A percentile compares a stretch with the other conserved stretches of the same genome.
Evolutionary conservation across 2,797 vertebrate genomes (phyloP).

Genomic region (Margarornis squamiger): DNA sequence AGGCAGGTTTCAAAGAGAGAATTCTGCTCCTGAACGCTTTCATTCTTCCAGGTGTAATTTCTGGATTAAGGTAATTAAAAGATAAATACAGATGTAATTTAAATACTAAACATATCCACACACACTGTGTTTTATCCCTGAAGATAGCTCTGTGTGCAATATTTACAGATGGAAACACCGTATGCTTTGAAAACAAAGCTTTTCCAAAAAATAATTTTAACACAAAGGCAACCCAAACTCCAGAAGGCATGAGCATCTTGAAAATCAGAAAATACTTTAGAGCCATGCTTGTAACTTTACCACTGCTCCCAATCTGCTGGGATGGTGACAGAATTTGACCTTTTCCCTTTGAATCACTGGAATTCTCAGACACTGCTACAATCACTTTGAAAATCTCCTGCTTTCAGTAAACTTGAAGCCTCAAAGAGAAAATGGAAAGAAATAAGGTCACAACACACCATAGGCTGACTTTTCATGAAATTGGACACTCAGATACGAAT

Average conservation of each 20-base stretch:
- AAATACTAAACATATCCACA: not conserved
- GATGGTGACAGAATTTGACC: not conserved
- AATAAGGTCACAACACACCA: not conserved
- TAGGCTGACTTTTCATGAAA: not conserved
- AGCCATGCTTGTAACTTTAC: not conserved
- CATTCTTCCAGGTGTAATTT: not conserved
- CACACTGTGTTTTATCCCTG: not conserved
- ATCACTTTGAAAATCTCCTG: not conserved
- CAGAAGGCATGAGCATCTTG: not conserved
- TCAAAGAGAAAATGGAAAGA: not conserved
- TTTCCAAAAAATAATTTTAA: not conserved
- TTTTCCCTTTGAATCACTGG: not conserved
- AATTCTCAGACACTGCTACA: not conserved
- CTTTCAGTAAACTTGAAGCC: not conserved
- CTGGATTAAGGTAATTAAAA: constrained; percentile 16
- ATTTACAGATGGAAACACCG: not conserved
- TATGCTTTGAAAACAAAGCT: constrained; percentile 25
- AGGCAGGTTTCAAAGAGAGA: not conserved
- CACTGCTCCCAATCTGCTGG: not conserved
- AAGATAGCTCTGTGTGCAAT: not conserved
- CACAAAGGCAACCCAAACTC: not conserved
- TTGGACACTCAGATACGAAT: not conserved
- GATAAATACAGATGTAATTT: not conserved
- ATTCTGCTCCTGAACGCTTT: not conserved
- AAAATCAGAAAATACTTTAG: not conserved